A percentile compares a stretch with the other conserved stretches of the same genome.
These are phyloP conservation scores for Cheilosia grossa DNA, from an alignment of 2,888 invertebrate species.

Conservation along the genomic window DNA sequence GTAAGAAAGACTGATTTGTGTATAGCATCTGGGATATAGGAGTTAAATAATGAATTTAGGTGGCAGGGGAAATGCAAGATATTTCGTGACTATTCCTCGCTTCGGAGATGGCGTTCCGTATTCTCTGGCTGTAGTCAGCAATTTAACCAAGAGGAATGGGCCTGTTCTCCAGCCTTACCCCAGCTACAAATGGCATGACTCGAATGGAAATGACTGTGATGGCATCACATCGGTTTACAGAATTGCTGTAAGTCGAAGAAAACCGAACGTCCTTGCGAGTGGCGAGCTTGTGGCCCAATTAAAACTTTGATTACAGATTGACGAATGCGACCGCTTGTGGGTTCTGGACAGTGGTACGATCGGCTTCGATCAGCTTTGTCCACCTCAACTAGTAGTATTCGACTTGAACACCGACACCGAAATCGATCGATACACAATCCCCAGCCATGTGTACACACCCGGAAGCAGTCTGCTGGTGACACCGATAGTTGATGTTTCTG, in stretches of 20 bases:
- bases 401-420: conserved; percentile 86
- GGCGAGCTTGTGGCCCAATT: no score
- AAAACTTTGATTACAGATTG: conserved; percentile 83
- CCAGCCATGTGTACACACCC: conserved; percentile 76
- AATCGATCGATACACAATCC: conserved; percentile 81
- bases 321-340: conserved; percentile 87
- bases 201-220: conserved; percentile 85
- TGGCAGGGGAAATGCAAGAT: conserved; percentile 81
- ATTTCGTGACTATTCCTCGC: conserved; percentile 89
- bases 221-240: conserved; percentile 90
- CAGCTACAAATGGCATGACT: conserved; percentile 86
- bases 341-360: conserved; percentile 86
- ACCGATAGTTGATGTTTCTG: conserved; percentile 84
- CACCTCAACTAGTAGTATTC: conserved; percentile 89
- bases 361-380: conserved; percentile 85
- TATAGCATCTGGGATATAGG: neutral
- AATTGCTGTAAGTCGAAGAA: conserved; percentile 85
- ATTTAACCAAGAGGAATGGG: conserved; percentile 80
- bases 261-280: no score
- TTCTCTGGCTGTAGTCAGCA: conserved; percentile 87
- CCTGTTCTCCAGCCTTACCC: conserved; percentile 87
- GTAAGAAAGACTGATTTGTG: conserved; percentile 71
- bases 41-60: neutral
- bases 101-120: conserved; percentile 89
- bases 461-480: conserved; percentile 80